phyloP scores from a whole-genome alignment of 2,113 vertebrate species.

The Eulacestoma nigropectus region DNA sequence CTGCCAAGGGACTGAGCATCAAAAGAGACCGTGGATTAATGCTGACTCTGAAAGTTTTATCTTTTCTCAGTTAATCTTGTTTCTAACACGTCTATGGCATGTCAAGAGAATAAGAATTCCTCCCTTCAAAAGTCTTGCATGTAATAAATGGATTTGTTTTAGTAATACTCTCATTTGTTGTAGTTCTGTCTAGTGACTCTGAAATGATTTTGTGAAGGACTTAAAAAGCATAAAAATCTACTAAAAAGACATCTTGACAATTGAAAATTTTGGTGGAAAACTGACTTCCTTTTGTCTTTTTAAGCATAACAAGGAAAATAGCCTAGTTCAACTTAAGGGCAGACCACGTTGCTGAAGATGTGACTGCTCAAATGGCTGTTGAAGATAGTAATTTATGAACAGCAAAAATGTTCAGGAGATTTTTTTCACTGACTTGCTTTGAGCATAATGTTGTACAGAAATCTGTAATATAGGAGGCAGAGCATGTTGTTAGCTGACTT shows the following conservation, averaged over 20 bases:
- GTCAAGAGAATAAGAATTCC: neutral
- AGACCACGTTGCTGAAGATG: neutral
- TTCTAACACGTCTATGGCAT: neutral
- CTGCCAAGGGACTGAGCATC: neutral
- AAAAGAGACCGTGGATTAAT: neutral
- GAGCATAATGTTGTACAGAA: neutral
- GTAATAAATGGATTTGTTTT: neutral
- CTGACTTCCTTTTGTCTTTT: neutral
- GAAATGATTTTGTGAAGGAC: neutral
- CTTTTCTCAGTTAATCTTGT: neutral
- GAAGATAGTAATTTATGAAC: neutral
- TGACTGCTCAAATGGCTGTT: neutral
- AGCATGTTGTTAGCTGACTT: neutral
- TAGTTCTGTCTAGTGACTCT: neutral
- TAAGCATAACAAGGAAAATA: neutral
- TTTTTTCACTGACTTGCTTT: neutral
- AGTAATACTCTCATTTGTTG: neutral
- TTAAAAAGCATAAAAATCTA: neutral
- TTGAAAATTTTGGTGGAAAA: neutral
- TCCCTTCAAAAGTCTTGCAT: neutral
- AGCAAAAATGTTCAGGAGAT: neutral
- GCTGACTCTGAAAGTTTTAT: neutral
- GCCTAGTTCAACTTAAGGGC: neutral
- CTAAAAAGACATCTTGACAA: neutral
- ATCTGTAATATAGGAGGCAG: neutral